Percentiles rank a stretch among this genome's conserved stretches.
These are phyloP conservation scores for Sakesphorus luctuosus DNA, from an alignment of 2,113 vertebrate genomes.

Conservation along the genomic window DNA sequence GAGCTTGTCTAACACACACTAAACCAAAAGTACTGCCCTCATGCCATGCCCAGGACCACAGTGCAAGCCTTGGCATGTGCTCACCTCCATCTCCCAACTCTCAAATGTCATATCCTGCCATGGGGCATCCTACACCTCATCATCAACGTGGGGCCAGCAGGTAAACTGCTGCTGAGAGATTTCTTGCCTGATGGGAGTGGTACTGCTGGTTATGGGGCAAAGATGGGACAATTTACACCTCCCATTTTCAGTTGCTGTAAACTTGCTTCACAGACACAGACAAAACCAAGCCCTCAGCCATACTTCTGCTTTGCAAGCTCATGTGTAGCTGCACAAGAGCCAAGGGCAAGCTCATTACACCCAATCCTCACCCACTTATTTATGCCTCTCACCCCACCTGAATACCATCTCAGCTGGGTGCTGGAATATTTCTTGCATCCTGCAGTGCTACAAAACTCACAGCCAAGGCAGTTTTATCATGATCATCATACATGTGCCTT, in stretches of 20 bases:
- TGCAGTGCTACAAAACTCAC: not conserved
- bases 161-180: not conserved
- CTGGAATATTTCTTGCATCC: not conserved
- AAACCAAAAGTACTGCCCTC: not conserved
- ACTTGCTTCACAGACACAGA: not conserved
- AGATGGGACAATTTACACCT: not conserved
- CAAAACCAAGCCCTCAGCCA: not conserved
- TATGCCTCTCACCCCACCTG: rapidly evolving
- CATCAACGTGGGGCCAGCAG: rapidly evolving
- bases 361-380: not conserved
- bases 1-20: not conserved
- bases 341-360: not conserved
- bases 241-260: not conserved
- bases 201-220: not conserved
- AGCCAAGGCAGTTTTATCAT: not conserved
- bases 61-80: not conserved
- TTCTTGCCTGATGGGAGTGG: not conserved
- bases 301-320: not conserved
- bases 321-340: not conserved
- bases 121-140: not conserved
- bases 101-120: not conserved
- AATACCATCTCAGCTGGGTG: rapidly evolving
- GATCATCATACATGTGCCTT: rapidly evolving
- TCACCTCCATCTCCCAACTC: not conserved
- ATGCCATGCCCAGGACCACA: not conserved